Evolutionary conservation across 2,113 vertebrate genomes (phyloP), one percentile per base, ranked within the genome.

Genomic region (Psittacula cyanocephala): DNA sequence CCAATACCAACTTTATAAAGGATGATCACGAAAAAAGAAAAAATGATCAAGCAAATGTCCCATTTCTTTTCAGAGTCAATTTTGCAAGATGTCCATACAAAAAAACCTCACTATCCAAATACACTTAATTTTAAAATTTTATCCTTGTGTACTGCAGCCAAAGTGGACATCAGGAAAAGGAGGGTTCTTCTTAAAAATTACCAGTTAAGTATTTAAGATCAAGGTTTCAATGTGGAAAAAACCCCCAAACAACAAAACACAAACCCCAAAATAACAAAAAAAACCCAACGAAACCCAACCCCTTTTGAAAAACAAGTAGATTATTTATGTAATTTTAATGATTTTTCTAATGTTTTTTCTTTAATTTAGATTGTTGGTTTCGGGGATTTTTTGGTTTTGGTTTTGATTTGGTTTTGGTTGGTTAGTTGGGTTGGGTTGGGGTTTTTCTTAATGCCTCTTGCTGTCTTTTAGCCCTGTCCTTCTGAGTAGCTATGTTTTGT

Each of bases 401-500:
- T 37, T 37, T 37, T 37, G 37, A 9, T 37, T 59, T n/a, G 20
- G 33, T n/a, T 59, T 59, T 59, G 13, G 55, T 57, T 22, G 33
- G 20, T 14, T 59, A 33, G 13, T 35, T n/a, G 20, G 14, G 25
- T 79, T 55, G 4, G 5, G 11, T 89, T 87, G 81, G 29, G 64
- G 50, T 92, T 77, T 86, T 33, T 31, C 85, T 87, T 77, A 6
- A 43, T 67, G 39, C 7, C 9, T 35, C 16, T 78, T 89, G 17
- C 24, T 92, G 27, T 33, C 43, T 94, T 89, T 69, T 70, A 85
- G 9, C 29, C 11, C 10, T 69, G n/a, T 25, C 76, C 46, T 94
- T 95, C 74, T 68, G 67, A 80, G 53, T 80, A 28, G 27, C 25
- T 89, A 6, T 85, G 31, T 20, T 91, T 94, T 88, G 67, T 83